Conservation (phyloP, 2,797 vertebrate species). For the Fringilla coelebs region DNA sequence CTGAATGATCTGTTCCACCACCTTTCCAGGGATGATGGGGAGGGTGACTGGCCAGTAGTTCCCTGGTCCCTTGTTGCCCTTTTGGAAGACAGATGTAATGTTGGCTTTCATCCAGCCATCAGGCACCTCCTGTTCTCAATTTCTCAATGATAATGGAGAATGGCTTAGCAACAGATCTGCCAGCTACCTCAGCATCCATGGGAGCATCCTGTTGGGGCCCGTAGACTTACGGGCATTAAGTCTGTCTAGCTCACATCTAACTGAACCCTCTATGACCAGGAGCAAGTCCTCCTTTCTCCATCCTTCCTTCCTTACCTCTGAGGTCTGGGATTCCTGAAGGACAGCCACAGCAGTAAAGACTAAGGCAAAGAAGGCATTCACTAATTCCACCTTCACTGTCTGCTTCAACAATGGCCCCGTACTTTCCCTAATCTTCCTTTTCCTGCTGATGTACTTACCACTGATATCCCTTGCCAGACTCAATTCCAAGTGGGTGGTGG, state of each 20-base stretch:
- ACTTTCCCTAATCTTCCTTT: neutral
- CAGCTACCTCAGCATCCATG: neutral
- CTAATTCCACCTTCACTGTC: neutral
- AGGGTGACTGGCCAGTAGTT: neutral
- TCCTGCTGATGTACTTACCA: neutral
- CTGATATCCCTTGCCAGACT: neutral
- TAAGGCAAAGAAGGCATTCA: neutral
- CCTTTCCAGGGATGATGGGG: neutral
- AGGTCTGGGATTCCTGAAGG: neutral
- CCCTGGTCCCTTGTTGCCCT: neutral
- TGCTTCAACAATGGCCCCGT: neutral
- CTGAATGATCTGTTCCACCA: neutral
- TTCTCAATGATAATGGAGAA: neutral
- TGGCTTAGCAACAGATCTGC: neutral
- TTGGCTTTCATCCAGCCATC: neutral
- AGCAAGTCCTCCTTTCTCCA: neutral
- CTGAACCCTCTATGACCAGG: neutral
- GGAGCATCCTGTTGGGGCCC: rapidly evolving
- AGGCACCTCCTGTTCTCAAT: neutral
- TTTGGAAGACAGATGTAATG: neutral
- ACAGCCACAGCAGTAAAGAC: neutral
- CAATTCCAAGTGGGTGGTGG: neutral
- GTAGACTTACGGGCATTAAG: neutral
- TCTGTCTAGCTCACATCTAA: neutral
- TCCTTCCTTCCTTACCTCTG: neutral